Evolutionary conservation across 2,888 invertebrate species (phyloP).

Genomic region (Falcaria lacertinaria): DNA sequence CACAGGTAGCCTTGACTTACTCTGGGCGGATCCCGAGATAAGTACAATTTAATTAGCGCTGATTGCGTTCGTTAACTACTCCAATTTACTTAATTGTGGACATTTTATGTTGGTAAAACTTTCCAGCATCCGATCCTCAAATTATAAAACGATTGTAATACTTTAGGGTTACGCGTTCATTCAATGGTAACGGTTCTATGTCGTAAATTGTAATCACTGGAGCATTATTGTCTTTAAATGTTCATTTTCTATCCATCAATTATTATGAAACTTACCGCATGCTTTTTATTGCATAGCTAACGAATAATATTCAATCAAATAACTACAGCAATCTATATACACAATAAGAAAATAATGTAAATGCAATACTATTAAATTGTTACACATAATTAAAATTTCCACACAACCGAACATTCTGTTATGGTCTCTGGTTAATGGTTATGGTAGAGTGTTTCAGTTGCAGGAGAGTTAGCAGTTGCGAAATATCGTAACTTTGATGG

Average conservation of each 20-base stretch:
- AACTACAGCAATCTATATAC: too few species aligned
- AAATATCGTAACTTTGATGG: too few species aligned
- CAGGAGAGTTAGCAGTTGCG: too few species aligned
- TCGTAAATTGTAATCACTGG: background rate
- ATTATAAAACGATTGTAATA: slow-evolving; percentile 9
- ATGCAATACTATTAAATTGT: too few species aligned
- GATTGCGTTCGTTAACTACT: slow-evolving; percentile 33
- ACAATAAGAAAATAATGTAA: too few species aligned
- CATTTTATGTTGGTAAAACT: background rate
- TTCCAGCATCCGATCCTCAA: slow-evolving; percentile 4
- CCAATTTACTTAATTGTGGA: slow-evolving; percentile 19
- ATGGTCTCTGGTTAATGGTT: too few species aligned
- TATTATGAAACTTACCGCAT: background rate
- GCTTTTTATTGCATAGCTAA: background rate
- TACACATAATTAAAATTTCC: too few species aligned
- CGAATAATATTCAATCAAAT: too few species aligned
- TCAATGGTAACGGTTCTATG: background rate
- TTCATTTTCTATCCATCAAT: background rate
- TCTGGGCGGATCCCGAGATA: slow-evolving; percentile 50
- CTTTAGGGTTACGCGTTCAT: background rate
- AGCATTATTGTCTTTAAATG: background rate
- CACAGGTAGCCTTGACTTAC: slow-evolving; percentile 57
- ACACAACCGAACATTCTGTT: too few species aligned
- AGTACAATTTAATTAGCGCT: slow-evolving; percentile 43
- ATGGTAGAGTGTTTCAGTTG: too few species aligned